Evolutionary conservation across 2,888 invertebrate species (phyloP).

Genomic region (Machimus rusticus): DNA sequence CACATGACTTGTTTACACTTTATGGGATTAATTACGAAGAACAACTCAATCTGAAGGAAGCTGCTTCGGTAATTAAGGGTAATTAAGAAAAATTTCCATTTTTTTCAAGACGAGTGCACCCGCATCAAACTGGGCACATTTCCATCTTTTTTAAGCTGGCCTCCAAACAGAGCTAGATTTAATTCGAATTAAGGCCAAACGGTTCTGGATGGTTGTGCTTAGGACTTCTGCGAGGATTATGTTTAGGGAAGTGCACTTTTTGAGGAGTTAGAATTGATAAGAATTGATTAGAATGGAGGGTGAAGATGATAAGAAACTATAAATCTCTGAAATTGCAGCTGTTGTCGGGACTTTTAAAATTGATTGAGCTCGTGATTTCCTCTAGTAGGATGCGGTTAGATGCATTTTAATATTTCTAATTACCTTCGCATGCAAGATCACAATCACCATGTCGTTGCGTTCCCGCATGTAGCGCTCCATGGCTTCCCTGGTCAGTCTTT

Average conservation of each 20-base stretch:
- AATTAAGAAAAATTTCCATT: not conserved
- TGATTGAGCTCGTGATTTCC: not conserved
- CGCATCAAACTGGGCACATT: not conserved
- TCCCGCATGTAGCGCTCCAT: conserved; percentile 97
- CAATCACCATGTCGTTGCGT: conserved; percentile 93
- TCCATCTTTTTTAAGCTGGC: not conserved
- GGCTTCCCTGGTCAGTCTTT: conserved; percentile 66
- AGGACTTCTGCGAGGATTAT: not conserved
- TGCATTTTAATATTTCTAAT: conserved; percentile 34
- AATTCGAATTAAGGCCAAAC: not conserved
- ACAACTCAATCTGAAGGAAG: not conserved
- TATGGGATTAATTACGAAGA: not conserved
- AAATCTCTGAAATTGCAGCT: not conserved
- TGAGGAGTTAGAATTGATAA: not conserved
- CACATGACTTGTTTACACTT: not conserved
- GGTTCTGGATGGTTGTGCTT: not conserved
- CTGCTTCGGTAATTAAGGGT: not conserved
- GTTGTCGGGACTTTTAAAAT: not conserved
- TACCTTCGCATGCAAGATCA: conserved; percentile 95
- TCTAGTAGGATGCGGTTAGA: not conserved
- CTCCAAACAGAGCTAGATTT: not conserved
- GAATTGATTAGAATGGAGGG: too few species aligned
- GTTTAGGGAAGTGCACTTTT: not conserved
- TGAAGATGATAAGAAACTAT: not conserved
- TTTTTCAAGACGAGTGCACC: not conserved